Evolutionary conservation across 2,797 vertebrate genomes (phyloP).

Genomic region (Botia kubotai): DNA sequence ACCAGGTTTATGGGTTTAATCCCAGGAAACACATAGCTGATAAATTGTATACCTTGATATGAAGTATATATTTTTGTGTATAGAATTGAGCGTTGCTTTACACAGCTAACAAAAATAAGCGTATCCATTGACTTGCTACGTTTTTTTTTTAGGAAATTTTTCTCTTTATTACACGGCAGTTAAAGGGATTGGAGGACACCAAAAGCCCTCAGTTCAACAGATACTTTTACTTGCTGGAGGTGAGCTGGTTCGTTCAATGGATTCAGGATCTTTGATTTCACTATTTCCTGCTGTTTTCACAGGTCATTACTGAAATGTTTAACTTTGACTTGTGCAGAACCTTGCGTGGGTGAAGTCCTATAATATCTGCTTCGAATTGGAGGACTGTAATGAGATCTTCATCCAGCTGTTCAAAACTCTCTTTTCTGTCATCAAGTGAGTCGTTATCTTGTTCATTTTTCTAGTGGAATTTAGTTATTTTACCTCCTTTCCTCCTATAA

Average conservation of each 20-base stretch:
- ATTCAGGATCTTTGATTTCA: neutral
- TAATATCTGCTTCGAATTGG: conserved; percentile 99
- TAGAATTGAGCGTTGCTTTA: neutral
- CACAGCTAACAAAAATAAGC: neutral
- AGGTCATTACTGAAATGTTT: conserved; percentile 15
- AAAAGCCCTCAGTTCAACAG: conserved; percentile 99
- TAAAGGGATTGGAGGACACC: conserved; percentile 98
- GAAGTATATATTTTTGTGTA: neutral
- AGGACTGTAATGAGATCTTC: conserved; percentile 99
- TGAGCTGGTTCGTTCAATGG: conserved; percentile 66
- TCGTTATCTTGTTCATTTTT: neutral
- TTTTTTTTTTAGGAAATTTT: conserved; percentile 90
- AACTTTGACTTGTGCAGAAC: conserved; percentile 80
- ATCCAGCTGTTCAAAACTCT: conserved; percentile 99
- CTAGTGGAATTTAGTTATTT: too few species aligned
- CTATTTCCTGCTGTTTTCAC: neutral
- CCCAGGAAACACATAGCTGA: too few species aligned
- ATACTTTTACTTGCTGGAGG: conserved; percentile 99
- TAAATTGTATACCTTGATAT: too few species aligned
- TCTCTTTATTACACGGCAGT: conserved; percentile 98
- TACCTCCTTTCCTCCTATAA: neutral
- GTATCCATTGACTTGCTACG: conserved; percentile 8
- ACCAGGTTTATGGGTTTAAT: too few species aligned
- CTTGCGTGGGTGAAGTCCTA: conserved; percentile 99
- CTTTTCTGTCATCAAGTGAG: conserved; percentile 98